phyloP scores from a whole-genome alignment of 2,888 invertebrate species.

The Molorchus minor region DNA sequence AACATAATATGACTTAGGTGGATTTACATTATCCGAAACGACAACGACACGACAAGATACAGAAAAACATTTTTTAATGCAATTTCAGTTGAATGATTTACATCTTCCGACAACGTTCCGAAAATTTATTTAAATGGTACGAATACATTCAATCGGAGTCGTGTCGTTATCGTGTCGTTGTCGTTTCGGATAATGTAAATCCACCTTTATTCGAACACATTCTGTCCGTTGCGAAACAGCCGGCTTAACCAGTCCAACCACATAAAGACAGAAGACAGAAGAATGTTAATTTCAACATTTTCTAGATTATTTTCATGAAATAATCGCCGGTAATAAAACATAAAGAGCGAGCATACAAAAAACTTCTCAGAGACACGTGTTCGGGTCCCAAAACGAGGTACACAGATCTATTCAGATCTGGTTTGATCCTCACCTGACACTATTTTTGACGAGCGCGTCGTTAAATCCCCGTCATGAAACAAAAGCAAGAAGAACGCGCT shows the following conservation, averaged over 20 bases:
- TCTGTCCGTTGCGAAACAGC: slow-evolving; percentile 5
- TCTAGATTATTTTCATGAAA: slow-evolving; percentile 19
- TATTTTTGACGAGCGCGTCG: slow-evolving; percentile 12
- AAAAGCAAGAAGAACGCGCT: slow-evolving; percentile 13
- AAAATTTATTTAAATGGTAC: no score
- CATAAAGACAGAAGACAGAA: slow-evolving; percentile 10
- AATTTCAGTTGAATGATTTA: no score
- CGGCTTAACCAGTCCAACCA: background rate
- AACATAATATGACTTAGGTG: no score
- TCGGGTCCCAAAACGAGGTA: slow-evolving; percentile 11
- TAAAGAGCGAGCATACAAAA: slow-evolving; percentile 20
- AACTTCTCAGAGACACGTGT: slow-evolving; percentile 16
- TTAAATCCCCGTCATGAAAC: background rate
- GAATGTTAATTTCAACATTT: slow-evolving; percentile 17
- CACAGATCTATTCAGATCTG: slow-evolving; percentile 25
- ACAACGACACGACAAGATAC: no score
- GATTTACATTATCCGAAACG: no score
- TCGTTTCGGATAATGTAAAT: no score
- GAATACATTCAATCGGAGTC: no score
- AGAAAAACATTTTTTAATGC: no score
- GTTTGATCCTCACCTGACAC: slow-evolving; percentile 20
- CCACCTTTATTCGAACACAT: no score
- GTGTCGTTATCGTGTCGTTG: no score
- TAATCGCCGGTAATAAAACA: slow-evolving; percentile 23
- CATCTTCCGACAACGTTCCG: no score